Conservation (phyloP, 2,888 invertebrate species). For the Microctonus aethiopoides region DNA sequence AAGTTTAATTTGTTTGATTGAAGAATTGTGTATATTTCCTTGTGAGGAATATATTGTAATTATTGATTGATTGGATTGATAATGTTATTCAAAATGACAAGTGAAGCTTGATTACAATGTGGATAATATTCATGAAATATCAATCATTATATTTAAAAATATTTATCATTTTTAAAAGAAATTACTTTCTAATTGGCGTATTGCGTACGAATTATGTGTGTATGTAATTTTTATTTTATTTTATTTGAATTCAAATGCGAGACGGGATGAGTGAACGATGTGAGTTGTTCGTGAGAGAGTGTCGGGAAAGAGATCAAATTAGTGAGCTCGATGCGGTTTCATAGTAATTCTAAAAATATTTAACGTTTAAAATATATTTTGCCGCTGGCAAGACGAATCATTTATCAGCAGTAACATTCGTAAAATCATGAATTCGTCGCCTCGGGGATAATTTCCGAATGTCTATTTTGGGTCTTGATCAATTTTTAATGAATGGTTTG, state of each 20-base stretch:
- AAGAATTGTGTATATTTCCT: neutral
- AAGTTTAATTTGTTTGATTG: neutral
- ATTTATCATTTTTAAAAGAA: neutral
- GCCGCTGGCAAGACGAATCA: conserved; percentile 34
- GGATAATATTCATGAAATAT: neutral
- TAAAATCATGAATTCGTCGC: conserved; percentile 6
- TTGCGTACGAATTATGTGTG: neutral
- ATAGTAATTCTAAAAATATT: conserved; percentile 33
- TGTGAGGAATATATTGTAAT: conserved; percentile 5
- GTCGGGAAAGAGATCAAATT: neutral
- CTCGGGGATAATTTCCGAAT: conserved; percentile 1
- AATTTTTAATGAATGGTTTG: conserved; percentile 39
- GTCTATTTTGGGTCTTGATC: conserved; percentile 27
- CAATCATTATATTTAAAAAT: neutral
- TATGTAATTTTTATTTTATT: neutral
- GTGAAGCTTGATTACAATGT: neutral
- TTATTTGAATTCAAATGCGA: neutral
- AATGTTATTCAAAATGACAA: neutral
- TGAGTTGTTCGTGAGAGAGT: conserved; percentile 2
- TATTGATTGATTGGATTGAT: neutral
- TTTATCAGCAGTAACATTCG: conserved; percentile 29
- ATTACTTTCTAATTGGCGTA: neutral
- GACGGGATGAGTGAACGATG: neutral
- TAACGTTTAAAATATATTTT: conserved; percentile 43
- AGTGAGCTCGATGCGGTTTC: conserved; percentile 21